These are phyloP conservation scores for Steinernema feltiae DNA, from an alignment of 1,140 invertebrate species.

Conservation along the genomic window DNA sequence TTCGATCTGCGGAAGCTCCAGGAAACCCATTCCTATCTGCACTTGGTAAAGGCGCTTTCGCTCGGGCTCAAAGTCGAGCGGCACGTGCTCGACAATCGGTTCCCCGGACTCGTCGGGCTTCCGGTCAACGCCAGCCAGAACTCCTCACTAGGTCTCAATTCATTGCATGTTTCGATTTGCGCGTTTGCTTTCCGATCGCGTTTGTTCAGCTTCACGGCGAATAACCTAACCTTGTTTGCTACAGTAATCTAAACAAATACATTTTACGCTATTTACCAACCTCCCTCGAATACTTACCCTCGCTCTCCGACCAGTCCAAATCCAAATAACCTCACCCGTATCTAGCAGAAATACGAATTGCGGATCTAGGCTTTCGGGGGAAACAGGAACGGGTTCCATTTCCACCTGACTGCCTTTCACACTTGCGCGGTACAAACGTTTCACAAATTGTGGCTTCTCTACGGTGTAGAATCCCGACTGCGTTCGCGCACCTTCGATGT, in stretches of 20 bases:
- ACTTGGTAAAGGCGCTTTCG: constrained; percentile 84
- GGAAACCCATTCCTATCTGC: constrained; percentile 89
- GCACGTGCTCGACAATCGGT: constrained; percentile 68
- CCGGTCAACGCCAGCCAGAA: constrained; percentile 69
- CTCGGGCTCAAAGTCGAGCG: constrained; percentile 70
- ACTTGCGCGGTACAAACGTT: constrained; percentile 78
- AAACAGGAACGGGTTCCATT: constrained; percentile 74
- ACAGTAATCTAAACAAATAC: constrained; percentile 47
- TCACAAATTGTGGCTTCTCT: constrained; percentile 70
- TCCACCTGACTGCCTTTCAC: constrained; percentile 79
- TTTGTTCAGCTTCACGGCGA: constrained; percentile 98
- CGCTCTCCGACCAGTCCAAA: constrained; percentile 83
- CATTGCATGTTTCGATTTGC: constrained; percentile 77
- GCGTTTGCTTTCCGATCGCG: constrained; percentile 91
- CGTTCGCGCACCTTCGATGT: constrained; percentile 91
- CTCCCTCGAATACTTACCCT: constrained; percentile 84
- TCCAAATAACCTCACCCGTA: constrained; percentile 74
- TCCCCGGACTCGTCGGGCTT: constrained; percentile 38
- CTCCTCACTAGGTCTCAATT: constrained; percentile 73
- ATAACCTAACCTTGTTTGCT: constrained; percentile 64
- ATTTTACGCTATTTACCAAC: constrained; percentile 29
- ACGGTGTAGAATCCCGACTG: constrained; percentile 94
- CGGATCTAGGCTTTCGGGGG: constrained; percentile 72
- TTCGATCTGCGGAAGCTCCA: constrained; percentile 85
- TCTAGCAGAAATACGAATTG: constrained; percentile 87